Evolutionary conservation across 1,140 invertebrate genomes (phyloP).

Genomic region (Coenobita brevimanus): DNA sequence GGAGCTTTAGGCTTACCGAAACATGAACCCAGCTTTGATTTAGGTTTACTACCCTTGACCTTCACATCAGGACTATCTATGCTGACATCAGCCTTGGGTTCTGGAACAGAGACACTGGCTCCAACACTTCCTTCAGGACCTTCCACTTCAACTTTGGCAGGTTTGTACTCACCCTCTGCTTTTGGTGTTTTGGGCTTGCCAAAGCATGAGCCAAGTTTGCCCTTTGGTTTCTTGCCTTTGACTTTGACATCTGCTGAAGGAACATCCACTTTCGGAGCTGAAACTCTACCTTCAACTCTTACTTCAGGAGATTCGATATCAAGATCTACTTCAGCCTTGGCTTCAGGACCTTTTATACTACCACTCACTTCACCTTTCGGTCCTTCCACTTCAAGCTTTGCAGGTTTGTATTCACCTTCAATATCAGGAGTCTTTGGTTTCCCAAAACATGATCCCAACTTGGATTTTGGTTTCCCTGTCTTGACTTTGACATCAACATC

Average conservation of each 20-base stretch:
- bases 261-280: background rate
- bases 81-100: background rate
- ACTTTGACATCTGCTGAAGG: constrained; percentile 34
- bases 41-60: constrained; percentile 4
- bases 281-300: background rate
- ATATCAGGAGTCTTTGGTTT: constrained; percentile 13
- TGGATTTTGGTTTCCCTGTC: constrained; percentile 17
- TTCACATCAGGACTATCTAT: constrained; percentile 14
- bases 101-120: constrained; percentile 6
- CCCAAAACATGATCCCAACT: constrained; percentile 28
- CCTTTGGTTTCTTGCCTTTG: constrained; percentile 42
- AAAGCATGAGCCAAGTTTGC: constrained; percentile 58
- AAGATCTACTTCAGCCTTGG: constrained; percentile 11
- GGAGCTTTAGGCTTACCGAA: background rate
- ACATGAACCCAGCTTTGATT: constrained; percentile 2
- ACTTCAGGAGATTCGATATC: constrained; percentile 42
- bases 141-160: constrained; percentile 32
- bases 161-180: constrained; percentile 29
- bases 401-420: constrained; percentile 24
- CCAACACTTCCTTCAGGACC: constrained; percentile 9
- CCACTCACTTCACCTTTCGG: no score
- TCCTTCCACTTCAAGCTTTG: background rate
- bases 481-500: constrained; percentile 23
- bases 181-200: constrained; percentile 51
- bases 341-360: constrained; percentile 19